A percentile compares a stretch with the other conserved stretches of the same genome.
Evolutionary conservation across 1,140 invertebrate species (phyloP).

Genomic region (Oreohelix idahoensis): DNA sequence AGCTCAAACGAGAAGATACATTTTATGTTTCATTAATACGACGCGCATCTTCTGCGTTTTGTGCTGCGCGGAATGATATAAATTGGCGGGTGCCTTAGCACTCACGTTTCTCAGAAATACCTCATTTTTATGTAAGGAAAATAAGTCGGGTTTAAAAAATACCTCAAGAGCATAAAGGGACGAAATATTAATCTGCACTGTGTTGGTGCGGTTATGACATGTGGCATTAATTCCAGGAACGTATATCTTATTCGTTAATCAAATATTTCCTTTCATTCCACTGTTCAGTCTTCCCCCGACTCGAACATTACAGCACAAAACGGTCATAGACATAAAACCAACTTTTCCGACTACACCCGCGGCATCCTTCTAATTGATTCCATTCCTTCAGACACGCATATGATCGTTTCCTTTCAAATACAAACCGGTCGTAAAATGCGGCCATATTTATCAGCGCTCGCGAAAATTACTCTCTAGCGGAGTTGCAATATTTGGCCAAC

Average conservation of each 20-base stretch:
- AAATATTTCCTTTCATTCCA: conserved; percentile 1
- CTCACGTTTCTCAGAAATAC: background rate
- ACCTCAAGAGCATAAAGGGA: background rate
- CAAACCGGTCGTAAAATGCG: background rate
- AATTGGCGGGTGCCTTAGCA: background rate
- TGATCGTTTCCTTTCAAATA: conserved; percentile 13
- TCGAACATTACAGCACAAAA: background rate
- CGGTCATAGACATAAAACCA: background rate
- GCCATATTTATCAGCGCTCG: background rate
- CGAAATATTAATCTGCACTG: background rate
- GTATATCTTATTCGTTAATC: background rate
- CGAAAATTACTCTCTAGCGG: background rate
- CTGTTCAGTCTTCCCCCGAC: background rate
- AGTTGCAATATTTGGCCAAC: background rate
- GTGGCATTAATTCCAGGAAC: background rate
- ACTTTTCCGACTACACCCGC: too few relatives aligned
- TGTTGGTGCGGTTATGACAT: background rate
- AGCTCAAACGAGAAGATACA: background rate
- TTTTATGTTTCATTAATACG: conserved; percentile 18
- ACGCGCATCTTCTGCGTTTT: background rate
- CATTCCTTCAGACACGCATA: background rate
- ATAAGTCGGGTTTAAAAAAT: background rate
- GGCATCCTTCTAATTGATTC: conserved; percentile 14
- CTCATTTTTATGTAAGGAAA: background rate
- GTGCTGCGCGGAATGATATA: background rate